Percentiles rank a stretch among this genome's conserved stretches.
phyloP scores from a whole-genome alignment of 1,140 invertebrate species.

The Aricia agestis region DNA sequence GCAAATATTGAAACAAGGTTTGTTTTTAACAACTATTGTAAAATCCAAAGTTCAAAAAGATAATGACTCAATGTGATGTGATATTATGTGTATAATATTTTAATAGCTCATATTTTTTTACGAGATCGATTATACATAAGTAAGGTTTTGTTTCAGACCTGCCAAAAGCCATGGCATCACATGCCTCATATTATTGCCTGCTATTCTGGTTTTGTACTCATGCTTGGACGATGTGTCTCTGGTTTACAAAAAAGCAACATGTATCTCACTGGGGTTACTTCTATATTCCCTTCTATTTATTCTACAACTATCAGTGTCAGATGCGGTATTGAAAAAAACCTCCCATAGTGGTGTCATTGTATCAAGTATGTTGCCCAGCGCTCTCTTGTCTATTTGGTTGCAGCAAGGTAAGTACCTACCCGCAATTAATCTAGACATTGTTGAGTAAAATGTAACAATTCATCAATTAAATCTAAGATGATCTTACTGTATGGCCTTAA shows the following conservation, averaged over 20 bases:
- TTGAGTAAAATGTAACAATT: too few species aligned
- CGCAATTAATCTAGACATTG: not conserved
- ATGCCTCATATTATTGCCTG: constrained; percentile 51
- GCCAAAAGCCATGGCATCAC: constrained; percentile 53
- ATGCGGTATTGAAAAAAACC: constrained; percentile 40
- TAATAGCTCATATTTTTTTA: not conserved
- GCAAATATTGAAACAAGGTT: constrained; percentile 45
- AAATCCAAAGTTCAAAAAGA: not conserved
- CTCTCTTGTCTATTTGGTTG: constrained; percentile 42
- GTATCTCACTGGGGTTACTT: constrained; percentile 42
- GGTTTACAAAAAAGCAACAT: constrained; percentile 45
- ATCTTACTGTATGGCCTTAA: too few species aligned
- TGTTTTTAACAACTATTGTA: constrained; percentile 1
- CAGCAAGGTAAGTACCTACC: constrained; percentile 39
- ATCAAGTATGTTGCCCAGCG: constrained; percentile 40
- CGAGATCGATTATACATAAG: too few species aligned
- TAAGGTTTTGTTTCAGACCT: constrained; percentile 41
- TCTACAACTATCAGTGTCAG: constrained; percentile 48
- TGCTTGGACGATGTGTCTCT: constrained; percentile 42
- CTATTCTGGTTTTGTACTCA: constrained; percentile 41
- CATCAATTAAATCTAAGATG: too few species aligned
- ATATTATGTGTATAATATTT: not conserved
- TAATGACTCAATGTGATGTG: not conserved
- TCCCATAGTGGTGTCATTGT: constrained; percentile 47
- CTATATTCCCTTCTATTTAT: constrained; percentile 48